phyloP scores from a whole-genome alignment of 2,113 vertebrate genomes.

The Semnornis frantzii region DNA sequence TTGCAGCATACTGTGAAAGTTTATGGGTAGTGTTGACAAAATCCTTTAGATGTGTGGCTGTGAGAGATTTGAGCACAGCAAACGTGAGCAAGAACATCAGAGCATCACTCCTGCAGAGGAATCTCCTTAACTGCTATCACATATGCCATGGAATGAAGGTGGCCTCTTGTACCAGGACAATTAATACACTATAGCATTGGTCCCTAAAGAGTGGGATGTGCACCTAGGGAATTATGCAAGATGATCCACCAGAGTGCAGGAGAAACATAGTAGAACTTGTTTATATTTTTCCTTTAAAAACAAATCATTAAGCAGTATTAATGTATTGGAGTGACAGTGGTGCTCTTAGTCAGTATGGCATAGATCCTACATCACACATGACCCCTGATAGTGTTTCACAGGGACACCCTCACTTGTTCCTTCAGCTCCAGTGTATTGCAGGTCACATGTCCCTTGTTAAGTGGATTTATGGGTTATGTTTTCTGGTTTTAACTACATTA shows the following conservation, averaged over 20 bases:
- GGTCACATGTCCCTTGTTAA: neutral
- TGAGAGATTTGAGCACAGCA: neutral
- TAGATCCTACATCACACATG: neutral
- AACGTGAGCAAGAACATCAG: neutral
- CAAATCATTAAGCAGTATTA: neutral
- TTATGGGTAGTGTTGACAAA: neutral
- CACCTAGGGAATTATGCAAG: neutral
- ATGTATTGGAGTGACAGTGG: neutral
- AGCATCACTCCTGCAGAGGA: neutral
- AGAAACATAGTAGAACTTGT: neutral
- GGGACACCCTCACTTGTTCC: rapidly evolving
- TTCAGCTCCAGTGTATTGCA: neutral
- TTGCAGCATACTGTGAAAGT: neutral
- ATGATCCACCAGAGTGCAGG: neutral
- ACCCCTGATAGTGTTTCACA: neutral
- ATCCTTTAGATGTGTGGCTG: neutral
- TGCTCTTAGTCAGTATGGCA: neutral
- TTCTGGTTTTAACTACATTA: neutral
- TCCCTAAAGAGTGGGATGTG: neutral
- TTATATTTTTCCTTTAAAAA: neutral
- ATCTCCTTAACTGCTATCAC: neutral
- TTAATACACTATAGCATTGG: rapidly evolving
- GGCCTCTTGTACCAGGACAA: neutral
- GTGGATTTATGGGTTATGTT: neutral
- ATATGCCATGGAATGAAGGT: neutral